These are phyloP conservation scores for Bovichtus diacanthus DNA, from an alignment of 2,797 vertebrate genomes.

Conservation along the genomic window DNA sequence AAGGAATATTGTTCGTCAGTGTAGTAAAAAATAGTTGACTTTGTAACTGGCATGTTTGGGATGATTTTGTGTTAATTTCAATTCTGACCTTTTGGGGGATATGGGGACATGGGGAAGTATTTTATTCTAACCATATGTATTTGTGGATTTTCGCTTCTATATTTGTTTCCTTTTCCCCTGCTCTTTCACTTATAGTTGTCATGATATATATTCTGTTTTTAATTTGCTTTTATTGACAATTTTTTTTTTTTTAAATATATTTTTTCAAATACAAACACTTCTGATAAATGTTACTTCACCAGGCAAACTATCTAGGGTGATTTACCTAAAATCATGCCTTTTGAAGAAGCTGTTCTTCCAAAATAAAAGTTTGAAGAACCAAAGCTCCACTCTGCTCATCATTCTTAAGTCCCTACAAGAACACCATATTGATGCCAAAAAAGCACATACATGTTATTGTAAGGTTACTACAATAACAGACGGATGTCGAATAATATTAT, in stretches of 20 bases:
- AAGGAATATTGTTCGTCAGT: not conserved
- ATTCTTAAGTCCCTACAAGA: not conserved
- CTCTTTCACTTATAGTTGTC: not conserved
- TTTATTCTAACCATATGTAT: not conserved
- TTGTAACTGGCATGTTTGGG: not conserved
- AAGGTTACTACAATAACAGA: not conserved
- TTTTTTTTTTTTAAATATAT: not conserved
- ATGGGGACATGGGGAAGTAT: not conserved
- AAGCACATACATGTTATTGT: not conserved
- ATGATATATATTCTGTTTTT: not conserved
- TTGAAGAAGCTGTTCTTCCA: not conserved
- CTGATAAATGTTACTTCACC: not conserved
- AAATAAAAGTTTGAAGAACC: not conserved
- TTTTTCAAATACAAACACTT: not conserved
- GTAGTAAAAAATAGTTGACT: not conserved
- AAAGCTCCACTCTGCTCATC: not conserved
- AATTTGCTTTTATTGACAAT: not conserved
- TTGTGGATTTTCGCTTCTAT: not conserved
- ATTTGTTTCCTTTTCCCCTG: not conserved
- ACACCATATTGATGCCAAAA: not conserved
- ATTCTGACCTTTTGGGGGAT: not conserved
- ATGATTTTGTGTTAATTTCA: not conserved
- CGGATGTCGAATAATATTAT: not conserved
- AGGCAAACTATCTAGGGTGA: too few species aligned
- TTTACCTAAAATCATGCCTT: not conserved